Evolutionary conservation across 1,140 invertebrate genomes (phyloP), one percentile per base, ranked within the genome.

Genomic region (Ostrea edulis): DNA sequence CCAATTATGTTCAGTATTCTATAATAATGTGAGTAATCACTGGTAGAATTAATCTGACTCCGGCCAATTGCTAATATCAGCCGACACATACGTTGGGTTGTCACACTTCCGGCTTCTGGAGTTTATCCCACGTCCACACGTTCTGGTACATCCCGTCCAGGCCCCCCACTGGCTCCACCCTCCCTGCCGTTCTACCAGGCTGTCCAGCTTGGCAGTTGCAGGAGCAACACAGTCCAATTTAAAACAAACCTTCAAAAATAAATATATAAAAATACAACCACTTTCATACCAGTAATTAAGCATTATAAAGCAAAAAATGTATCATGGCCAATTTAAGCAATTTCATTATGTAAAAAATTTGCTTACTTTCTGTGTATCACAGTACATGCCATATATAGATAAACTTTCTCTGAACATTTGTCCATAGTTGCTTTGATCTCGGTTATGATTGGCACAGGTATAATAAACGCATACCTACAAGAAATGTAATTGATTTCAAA

Each of bases 91-190:
- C 88, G 53, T 77, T 14, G 88, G 88, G 51, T 87, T 89, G 54
- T 89, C 52, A 65, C 88, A 89, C 14, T 81, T 68, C n/a, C 88
- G 68, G n/a, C 52, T 77, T 35, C 88, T 52, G 35, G 51, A 82
- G 11, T 55, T 29, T 3, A 87, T 44, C 11, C 88, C 88, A 0
- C 82, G 29, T 35, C 88, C 88, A 82, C 88, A 89, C 22, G 88
- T 87, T n/a, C 86, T 44, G 35, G 53, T 58, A 62, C 88, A 89
- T 2, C 62, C 83, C 0, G 82, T 81, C 88, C 88, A 89, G 11
- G 52, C 9, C 25, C 83, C 83, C 88, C 88, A 89, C 12, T 81
- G 22, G 29, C 85, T 83, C 86, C 86, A 89, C 17, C 86, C 86
- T 14, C 88, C 88, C 12, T 55, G 4, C 2, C 65, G 81, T 20